Evolutionary conservation across 2,888 invertebrate species (phyloP), one percentile per base, ranked within the genome.

Genomic region (Nipponacmea schrenckii): DNA sequence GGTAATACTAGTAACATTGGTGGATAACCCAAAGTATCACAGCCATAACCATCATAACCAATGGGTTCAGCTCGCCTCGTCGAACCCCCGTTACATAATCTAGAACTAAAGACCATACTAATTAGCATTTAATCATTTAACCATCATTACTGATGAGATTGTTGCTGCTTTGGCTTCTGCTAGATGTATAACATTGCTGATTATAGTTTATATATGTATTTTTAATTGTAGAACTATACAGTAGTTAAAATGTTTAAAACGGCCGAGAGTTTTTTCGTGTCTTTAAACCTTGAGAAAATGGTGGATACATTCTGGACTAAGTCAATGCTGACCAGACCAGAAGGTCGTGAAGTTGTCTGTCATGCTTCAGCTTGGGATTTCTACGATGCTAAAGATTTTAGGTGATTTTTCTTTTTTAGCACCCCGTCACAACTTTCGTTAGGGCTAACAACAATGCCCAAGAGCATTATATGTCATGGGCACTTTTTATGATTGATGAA

Each of bases 281-380:
- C 89, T 0, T 79, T 89, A 8, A 88, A 88, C 4, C 83, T 96
- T 85, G 93, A 93, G 82, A 92, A 94, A 0, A 94, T 94, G 90
- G 93, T 95, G 0, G 93, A 93, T 0, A 93, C 94, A 88, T 96
- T 96, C 90, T 96, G 96, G 95, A 91, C 93, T 48, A 92, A 93
- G 20, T 96, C 95, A 0, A 91, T 96, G 91, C 90, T 96, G 50
- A 93, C 93, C 78, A 92, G 93, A 74, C 95, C 96, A 17, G 93
- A 93, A 76, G 91, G 93, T 5, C 74, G 93, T 91, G 87, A 91
- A 26, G 91, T 92, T 0, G 91, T 93, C 66, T 94, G 94, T 77
- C 91, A 93, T 80, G 93, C 93, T 0, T 92, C 93, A 0, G 93
- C 95, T 0, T 95, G 95, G 95, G 95, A 96, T 88, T 95, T 96